Evolutionary conservation across 2,797 vertebrate species (phyloP).

Genomic region (Lemur catta): DNA sequence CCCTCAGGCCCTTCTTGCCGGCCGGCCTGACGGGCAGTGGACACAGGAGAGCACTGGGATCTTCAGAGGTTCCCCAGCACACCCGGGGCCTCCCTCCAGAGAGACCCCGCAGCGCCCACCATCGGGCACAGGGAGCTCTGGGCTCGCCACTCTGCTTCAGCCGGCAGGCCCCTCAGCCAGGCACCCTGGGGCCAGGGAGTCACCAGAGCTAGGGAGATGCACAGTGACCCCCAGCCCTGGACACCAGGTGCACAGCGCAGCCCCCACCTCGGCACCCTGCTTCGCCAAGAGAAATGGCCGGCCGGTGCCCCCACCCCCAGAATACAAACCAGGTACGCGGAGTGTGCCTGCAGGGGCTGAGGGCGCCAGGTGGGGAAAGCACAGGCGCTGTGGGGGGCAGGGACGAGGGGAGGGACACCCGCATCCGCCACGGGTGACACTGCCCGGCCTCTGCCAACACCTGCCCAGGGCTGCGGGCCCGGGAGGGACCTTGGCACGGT

Average conservation of each 20-base stretch:
- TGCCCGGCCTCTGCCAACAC: rapidly evolving
- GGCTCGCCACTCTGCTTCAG: too few species aligned
- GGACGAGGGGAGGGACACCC: rapidly evolving
- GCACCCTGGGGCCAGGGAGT: not conserved
- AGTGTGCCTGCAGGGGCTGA: not conserved
- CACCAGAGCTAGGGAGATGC: not conserved
- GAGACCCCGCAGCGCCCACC: not conserved
- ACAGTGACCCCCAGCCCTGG: too few species aligned
- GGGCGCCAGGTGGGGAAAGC: not conserved
- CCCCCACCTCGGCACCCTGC: not conserved
- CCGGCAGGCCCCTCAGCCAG: not conserved
- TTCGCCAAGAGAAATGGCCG: not conserved
- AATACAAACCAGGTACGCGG: not conserved
- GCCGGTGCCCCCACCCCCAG: not conserved
- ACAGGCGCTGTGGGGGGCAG: not conserved
- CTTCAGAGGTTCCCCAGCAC: not conserved
- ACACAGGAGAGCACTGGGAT: not conserved
- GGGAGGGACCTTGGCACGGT: too few species aligned
- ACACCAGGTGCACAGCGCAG: not conserved
- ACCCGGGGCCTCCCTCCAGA: not conserved
- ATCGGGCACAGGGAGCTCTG: not conserved
- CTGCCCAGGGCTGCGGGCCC: not conserved
- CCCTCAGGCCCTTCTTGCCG: not conserved
- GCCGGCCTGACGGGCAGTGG: not conserved
- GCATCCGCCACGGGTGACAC: not conserved